These are phyloP conservation scores for Torymus aiolomorphi DNA, from an alignment of 2,888 invertebrate species.

Conservation along the genomic window DNA sequence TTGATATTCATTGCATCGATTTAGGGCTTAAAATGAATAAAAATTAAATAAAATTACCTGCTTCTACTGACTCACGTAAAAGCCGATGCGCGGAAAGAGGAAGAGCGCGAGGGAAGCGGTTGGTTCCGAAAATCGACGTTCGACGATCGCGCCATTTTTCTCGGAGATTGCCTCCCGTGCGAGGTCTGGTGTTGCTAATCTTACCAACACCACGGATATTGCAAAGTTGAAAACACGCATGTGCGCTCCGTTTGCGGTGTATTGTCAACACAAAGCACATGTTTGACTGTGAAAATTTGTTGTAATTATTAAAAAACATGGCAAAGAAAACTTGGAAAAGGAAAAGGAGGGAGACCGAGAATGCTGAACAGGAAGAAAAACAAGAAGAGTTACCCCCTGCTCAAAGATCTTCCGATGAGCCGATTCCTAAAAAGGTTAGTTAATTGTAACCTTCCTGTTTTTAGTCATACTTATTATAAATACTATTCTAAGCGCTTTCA, in stretches of 20 bases:
- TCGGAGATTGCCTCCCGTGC: too few species aligned
- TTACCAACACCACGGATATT: neutral
- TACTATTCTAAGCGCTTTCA: too few species aligned
- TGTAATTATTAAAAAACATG: constrained; percentile 56
- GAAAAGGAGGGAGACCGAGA: constrained; percentile 59
- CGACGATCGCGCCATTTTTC: neutral
- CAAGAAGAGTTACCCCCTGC: constrained; percentile 72
- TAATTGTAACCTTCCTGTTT: constrained; percentile 6
- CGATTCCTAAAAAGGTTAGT: constrained; percentile 82
- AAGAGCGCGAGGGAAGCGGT: constrained; percentile 28
- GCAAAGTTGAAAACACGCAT: neutral
- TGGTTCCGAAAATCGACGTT: constrained; percentile 31
- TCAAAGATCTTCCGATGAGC: constrained; percentile 85
- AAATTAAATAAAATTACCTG: constrained; percentile 48
- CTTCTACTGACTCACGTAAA: constrained; percentile 45
- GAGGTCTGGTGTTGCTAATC: too few species aligned
- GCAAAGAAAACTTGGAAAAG: constrained; percentile 64
- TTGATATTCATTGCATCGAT: too few species aligned
- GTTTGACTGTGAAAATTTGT: neutral
- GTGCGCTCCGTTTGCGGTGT: neutral
- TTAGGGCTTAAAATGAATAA: neutral
- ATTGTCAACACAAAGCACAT: constrained; percentile 3
- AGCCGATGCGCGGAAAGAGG: constrained; percentile 45
- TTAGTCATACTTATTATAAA: neutral
- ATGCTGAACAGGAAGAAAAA: constrained; percentile 56